phyloP scores from a whole-genome alignment of 2,888 invertebrate genomes.

The Pediacus dermestoides region DNA sequence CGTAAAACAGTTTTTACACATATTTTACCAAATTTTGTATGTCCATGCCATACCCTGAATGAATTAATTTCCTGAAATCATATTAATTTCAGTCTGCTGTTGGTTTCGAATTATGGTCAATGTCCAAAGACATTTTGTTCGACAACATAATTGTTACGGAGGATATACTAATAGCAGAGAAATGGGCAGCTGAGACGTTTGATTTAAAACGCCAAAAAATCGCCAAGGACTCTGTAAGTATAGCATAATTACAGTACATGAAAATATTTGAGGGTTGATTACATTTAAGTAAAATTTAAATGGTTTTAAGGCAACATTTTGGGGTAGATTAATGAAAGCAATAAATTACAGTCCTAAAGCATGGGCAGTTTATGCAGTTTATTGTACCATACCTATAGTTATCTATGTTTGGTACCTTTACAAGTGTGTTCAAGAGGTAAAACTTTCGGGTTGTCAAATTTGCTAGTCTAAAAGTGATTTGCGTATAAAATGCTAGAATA shows the following conservation, averaged over 20 bases:
- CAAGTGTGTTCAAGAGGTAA: constrained; percentile 66
- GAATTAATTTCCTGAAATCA: too few relatives aligned
- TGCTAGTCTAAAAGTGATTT: constrained; percentile 3
- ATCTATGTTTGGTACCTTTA: constrained; percentile 68
- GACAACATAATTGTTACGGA: constrained; percentile 94
- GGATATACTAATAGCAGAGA: constrained; percentile 67
- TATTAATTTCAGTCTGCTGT: constrained; percentile 69
- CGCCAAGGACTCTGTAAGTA: constrained; percentile 75
- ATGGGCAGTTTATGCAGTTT: constrained; percentile 76
- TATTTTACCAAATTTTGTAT: too few relatives aligned
- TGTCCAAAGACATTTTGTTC: constrained; percentile 91
- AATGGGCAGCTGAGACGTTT: constrained; percentile 82
- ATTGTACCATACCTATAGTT: constrained; percentile 68
- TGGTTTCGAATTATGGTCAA: constrained; percentile 98
- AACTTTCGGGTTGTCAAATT: constrained; percentile 4
- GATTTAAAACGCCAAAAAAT: constrained; percentile 78
- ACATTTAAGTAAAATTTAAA: too few relatives aligned
- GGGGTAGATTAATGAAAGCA: constrained; percentile 69
- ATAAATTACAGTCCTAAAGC: constrained; percentile 77
- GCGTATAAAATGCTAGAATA: too few relatives aligned
- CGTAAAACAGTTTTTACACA: too few relatives aligned
- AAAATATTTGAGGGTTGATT: too few relatives aligned
- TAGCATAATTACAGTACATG: constrained; percentile 9
- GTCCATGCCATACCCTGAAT: too few relatives aligned
- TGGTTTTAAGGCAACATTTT: constrained; percentile 42